Evolutionary conservation across 2,113 vertebrate species (phyloP).

Genomic region (Lutjanus erythropterus): DNA sequence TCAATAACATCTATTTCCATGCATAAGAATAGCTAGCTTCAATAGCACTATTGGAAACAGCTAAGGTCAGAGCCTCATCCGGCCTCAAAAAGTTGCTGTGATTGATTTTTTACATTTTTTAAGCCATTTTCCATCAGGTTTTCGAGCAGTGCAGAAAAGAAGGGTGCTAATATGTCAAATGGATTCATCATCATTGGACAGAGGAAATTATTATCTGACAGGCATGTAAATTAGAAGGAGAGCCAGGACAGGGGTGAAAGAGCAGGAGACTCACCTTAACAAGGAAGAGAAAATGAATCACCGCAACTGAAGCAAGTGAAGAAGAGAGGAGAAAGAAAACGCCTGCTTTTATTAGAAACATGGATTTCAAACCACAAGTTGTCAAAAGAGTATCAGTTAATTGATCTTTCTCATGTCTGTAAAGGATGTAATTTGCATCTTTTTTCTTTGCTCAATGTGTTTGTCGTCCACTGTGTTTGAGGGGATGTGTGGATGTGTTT

Average conservation of each 20-base stretch:
- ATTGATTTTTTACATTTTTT: slow-evolving; percentile 61
- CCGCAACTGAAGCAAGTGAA: slow-evolving; percentile 13
- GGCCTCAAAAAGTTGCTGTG: slow-evolving; percentile 53
- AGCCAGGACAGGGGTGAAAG: slow-evolving; percentile 31
- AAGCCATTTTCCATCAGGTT: slow-evolving; percentile 35
- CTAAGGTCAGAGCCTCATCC: slow-evolving; percentile 55
- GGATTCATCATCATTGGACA: slow-evolving; percentile 51
- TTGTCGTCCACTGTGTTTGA: slow-evolving; percentile 1
- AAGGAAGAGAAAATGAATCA: slow-evolving; percentile 16
- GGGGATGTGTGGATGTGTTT: slow-evolving; percentile 5
- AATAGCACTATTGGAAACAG: slow-evolving; percentile 62
- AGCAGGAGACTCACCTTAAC: slow-evolving; percentile 8
- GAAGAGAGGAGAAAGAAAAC: slow-evolving; percentile 30
- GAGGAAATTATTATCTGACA: slow-evolving; percentile 55
- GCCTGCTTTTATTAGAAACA: slow-evolving; percentile 48
- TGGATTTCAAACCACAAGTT: slow-evolving; percentile 36
- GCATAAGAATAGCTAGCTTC: slow-evolving; percentile 62
- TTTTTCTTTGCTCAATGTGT: slow-evolving; percentile 20
- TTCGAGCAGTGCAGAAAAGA: slow-evolving; percentile 11
- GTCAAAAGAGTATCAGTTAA: slow-evolving; percentile 39
- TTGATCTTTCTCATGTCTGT: slow-evolving; percentile 43
- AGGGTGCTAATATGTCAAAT: slow-evolving; percentile 34
- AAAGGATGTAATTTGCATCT: slow-evolving; percentile 61
- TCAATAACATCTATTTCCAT: slow-evolving; percentile 68
- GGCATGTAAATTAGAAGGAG: slow-evolving; percentile 27